Evolutionary conservation across 2,888 invertebrate genomes (phyloP), one percentile per base, ranked within the genome.

Genomic region (Carabus problematicus): DNA sequence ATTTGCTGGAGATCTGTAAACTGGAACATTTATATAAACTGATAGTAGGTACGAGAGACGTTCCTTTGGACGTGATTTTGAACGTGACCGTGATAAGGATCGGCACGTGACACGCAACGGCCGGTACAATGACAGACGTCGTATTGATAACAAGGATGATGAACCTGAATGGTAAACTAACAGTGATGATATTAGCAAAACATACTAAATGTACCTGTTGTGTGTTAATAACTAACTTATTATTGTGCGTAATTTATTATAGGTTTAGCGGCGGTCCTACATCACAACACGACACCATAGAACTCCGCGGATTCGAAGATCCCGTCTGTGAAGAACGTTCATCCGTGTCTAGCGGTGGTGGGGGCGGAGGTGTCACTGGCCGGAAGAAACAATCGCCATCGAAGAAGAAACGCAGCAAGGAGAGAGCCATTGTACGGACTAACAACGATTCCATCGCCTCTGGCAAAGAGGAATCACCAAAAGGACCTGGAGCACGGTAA

Each of bases 111-210:
- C 75, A 81, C 74, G 77, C 12, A 83, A 84, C 79, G 84, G 79
- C 68, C 79, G 87, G 77, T 88, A 84, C 75, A 85, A 85, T 76
- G 85, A 85, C 74, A 85, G 87, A 75, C 85, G 89, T 72, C 85
- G 88, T 74, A 80, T 79, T 68, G 87, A 84, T 78, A 86, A 86
- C 75, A 87, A 86, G 70, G 88, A 88, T 75, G 93, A 92, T 74
- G 94, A 95, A 80, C 96, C 96, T 2, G 95, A 96, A 82, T 96
- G 97, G 94, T 90, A n/a, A 73, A 79, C n/a, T n/a, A n/a, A n/a
- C n/a, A n/a, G n/a, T n/a, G n/a, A n/a, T n/a, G n/a, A n/a, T n/a
- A n/a, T n/a, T 78, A 72, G 12, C 14, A 14, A 12, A 40, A 12
- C 14, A 12, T n/a, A 6, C 8, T 42, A 42, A 42, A 42, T n/a